Percentiles rank a stretch among this genome's conserved stretches.
These are phyloP conservation scores for Penaeus indicus DNA, from an alignment of 1,140 invertebrate genomes.

Conservation along the genomic window DNA sequence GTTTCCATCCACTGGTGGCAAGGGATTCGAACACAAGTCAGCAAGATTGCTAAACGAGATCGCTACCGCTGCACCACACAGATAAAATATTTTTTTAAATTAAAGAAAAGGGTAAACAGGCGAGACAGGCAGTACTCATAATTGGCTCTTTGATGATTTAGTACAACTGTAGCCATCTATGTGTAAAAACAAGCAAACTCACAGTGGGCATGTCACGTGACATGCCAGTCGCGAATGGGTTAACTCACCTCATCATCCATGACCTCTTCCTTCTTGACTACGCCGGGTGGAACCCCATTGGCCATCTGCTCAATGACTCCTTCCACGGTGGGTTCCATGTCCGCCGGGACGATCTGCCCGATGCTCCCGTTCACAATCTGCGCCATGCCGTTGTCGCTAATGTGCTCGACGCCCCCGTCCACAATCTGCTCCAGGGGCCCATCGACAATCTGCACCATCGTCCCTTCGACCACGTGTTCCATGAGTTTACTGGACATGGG, in stretches of 20 bases:
- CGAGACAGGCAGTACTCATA: no score
- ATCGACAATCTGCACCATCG: slow-evolving; percentile 36
- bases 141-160: no score
- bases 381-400: slow-evolving; percentile 8
- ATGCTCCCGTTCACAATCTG: slow-evolving; percentile 35
- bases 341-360: slow-evolving; percentile 23
- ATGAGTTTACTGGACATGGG: slow-evolving; percentile 1
- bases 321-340: background rate
- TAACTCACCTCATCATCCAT: slow-evolving; percentile 24
- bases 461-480: slow-evolving; percentile 26
- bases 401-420: slow-evolving; percentile 23
- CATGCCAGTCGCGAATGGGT: no score
- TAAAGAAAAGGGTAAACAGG: no score
- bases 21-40: no score
- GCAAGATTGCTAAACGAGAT: no score
- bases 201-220: no score
- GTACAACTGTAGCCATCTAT: no score
- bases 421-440: slow-evolving; percentile 8
- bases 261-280: slow-evolving; percentile 45
- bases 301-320: slow-evolving; percentile 29
- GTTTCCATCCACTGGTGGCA: no score
- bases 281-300: slow-evolving; percentile 8
- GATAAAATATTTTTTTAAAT: no score
- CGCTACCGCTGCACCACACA: no score
- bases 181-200: no score